These are phyloP conservation scores for Macroteleia sp. DNA, from an alignment of 2,888 invertebrate genomes.

Conservation along the genomic window DNA sequence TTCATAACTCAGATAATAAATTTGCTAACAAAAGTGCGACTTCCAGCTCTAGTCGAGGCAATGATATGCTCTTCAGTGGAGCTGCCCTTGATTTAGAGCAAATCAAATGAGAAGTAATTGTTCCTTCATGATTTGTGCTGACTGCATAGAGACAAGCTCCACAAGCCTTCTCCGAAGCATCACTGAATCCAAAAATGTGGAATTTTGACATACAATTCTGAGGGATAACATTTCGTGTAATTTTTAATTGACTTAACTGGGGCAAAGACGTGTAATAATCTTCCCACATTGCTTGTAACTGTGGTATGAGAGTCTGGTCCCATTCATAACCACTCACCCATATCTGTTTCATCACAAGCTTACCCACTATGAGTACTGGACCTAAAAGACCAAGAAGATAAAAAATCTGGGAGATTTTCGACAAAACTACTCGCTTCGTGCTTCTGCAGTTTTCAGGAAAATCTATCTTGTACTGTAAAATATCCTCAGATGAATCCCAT, in stretches of 20 bases:
- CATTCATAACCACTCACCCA: neutral
- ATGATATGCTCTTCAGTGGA: slow-evolving; percentile 7
- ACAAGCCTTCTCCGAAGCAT: neutral
- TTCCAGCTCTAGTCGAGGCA: slow-evolving; percentile 25
- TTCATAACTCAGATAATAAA: neutral
- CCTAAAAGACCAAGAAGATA: neutral
- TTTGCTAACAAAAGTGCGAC: slow-evolving; percentile 7
- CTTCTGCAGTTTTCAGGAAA: neutral
- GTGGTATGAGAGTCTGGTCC: neutral
- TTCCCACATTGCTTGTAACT: neutral
- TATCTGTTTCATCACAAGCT: neutral
- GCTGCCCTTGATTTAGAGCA: slow-evolving; percentile 59
- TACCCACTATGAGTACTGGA: neutral
- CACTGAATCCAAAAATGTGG: neutral
- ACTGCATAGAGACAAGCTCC: neutral
- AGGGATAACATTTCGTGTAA: neutral
- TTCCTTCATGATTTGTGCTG: neutral
- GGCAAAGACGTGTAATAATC: neutral
- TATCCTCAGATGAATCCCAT: neutral
- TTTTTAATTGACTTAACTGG: neutral
- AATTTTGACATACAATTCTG: neutral
- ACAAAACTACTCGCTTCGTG: neutral
- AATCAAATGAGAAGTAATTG: neutral
- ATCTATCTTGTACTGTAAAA: neutral
- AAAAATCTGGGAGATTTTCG: neutral